Evolutionary conservation across 30 jellyfish, hydroid and myxozoan genomes (phyloP).

Genomic region (Rhopilema esculentum): DNA sequence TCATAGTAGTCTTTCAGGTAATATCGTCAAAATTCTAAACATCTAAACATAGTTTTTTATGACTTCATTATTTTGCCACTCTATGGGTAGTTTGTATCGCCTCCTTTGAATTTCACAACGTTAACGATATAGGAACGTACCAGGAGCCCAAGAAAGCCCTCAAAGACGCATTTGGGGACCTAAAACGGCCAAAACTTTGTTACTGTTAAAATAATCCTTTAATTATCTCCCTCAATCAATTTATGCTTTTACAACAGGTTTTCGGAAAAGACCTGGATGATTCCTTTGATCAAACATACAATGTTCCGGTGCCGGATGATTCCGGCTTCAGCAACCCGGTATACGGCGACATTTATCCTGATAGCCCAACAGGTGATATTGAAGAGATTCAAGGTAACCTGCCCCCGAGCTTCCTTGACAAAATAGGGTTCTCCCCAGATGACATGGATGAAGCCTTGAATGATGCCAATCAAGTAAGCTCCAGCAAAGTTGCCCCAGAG

Average conservation of each 20-base stretch:
- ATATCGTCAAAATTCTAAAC: too few species aligned
- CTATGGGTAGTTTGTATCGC: too few species aligned
- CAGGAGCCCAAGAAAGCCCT: too few species aligned
- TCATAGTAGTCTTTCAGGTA: too few species aligned
- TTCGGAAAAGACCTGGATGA: constrained; percentile 25
- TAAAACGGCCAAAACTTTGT: too few species aligned
- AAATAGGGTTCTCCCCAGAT: constrained; percentile 51
- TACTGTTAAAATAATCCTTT: too few species aligned
- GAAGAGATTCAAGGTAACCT: constrained; percentile 23
- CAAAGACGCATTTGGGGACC: too few species aligned
- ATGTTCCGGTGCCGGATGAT: constrained; percentile 44
- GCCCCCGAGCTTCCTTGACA: constrained; percentile 62
- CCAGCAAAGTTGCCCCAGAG: neutral
- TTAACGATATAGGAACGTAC: too few species aligned
- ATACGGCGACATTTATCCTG: constrained; percentile 28
- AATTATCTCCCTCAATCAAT: too few species aligned
- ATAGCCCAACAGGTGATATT: neutral
- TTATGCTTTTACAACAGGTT: neutral
- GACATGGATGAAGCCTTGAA: constrained; percentile 27
- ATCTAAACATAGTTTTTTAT: too few species aligned
- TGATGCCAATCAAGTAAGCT: neutral
- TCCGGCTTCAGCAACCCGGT: constrained; percentile 48
- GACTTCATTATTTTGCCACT: too few species aligned
- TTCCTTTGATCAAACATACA: constrained; percentile 16
- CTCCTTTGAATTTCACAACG: too few species aligned